Evolutionary conservation across 2,113 vertebrate species (phyloP).

Genomic region (Takifugu bimaculatus): DNA sequence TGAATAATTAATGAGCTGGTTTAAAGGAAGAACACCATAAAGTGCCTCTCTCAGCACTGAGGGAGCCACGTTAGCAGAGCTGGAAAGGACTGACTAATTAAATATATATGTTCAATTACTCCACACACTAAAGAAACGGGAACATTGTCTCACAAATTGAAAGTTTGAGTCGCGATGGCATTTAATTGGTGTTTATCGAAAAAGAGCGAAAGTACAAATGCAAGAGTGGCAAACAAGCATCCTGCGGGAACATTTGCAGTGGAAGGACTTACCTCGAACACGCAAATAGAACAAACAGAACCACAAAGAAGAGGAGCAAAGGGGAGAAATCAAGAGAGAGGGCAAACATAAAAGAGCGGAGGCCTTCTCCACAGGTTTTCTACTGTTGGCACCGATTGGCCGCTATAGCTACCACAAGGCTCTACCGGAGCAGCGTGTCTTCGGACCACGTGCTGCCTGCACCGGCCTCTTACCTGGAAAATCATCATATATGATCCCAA

Average conservation of each 20-base stretch:
- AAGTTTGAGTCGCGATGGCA: conserved; percentile 58
- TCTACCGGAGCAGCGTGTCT: neutral
- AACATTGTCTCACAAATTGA: conserved; percentile 65
- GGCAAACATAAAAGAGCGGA: conserved; percentile 29
- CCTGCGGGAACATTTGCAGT: conserved; percentile 1
- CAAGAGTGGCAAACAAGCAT: neutral
- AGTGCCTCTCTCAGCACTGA: conserved; percentile 71
- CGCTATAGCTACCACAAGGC: too few species aligned
- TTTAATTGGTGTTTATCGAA: conserved; percentile 59
- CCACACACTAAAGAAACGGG: conserved; percentile 59
- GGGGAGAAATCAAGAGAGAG: conserved; percentile 3
- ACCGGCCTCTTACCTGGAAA: conserved; percentile 83
- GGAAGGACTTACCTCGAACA: conserved; percentile 61
- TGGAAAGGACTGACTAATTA: conserved; percentile 67
- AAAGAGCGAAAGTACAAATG: conserved; percentile 9
- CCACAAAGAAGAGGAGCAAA: conserved; percentile 24
- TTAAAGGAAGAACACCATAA: conserved; percentile 68
- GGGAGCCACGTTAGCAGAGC: conserved; percentile 53
- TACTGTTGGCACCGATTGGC: too few species aligned
- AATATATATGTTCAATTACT: conserved; percentile 79
- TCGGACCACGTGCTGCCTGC: conserved; percentile 4
- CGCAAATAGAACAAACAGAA: conserved; percentile 44
- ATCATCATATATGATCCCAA: conserved; percentile 78
- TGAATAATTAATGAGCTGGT: conserved; percentile 76
- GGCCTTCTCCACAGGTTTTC: conserved; percentile 56